Base-by-base conservation (phyloP, 2,113 vertebrate genomes). In the Phyllostomus hastatus region DNA sequence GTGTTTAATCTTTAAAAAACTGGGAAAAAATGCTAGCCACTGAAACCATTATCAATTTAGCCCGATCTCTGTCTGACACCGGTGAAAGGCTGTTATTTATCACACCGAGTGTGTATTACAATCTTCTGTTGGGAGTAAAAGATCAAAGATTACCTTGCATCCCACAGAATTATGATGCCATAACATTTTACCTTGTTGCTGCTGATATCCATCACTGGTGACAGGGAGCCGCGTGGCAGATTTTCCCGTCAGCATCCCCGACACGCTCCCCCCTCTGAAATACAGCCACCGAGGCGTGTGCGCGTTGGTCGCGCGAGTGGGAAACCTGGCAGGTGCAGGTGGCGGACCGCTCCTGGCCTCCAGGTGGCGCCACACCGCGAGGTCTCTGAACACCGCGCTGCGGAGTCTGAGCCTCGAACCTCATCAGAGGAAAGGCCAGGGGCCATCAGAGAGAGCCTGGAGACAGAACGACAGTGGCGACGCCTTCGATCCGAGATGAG, bases 101-200 rank as follows among this genome's bases (percentile, higher is more conserved):
- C 98, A 98, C 95, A 70, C 94, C 97, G 97, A 98, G 95, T 9
- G 87, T 97, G 94, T 95, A 95, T 97, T 98, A 98, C 98, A 98
- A 98, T 98, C 97, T 97, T 96, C 94, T 94, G 97, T 98, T 98
- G 98, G 98, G 98, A 98, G 97, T 98, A 98, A 98, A 96, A 98
- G 98, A 98, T 98, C 98, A 98, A 98, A 98, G 97, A 98, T 98
- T 98, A 96, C 97, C 97, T 97, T 97, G 97, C 97, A 97, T 98
- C 98, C 98, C 95, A 97, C 90, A 96, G 98, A 98, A 98, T 98
- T 98, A 98, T 94, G 94, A 97, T 97, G 97, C 97, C 97, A 97
- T 98, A 98, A 98, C 96, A 97, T 98, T 98, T 98, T 98, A 98
- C 98, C 98, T 98, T 98, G 97, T 98, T 98, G 98, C 95, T 97